These are phyloP conservation scores for Mesocricetus auratus DNA, from an alignment of 2,113 vertebrate species.

Conservation along the genomic window DNA sequence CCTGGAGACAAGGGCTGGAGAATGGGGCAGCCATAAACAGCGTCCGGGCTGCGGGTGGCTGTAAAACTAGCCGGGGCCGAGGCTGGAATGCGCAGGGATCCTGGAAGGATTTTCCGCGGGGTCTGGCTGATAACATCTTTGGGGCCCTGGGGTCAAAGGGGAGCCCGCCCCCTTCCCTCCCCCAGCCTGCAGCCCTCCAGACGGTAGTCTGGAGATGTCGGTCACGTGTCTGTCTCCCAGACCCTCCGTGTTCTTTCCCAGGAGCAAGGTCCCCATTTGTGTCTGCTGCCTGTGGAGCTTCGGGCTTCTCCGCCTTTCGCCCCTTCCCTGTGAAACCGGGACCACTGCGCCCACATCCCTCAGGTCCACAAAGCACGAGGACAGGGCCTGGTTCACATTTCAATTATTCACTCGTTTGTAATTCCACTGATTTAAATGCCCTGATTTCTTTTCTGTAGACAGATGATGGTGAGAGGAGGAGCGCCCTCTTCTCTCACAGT, in stretches of 20 bases:
- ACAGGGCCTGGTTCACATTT: neutral
- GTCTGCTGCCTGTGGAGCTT: neutral
- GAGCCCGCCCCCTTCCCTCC: constrained; percentile 65
- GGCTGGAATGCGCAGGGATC: constrained; percentile 78
- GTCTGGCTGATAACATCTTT: constrained; percentile 83
- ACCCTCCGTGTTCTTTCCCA: neutral
- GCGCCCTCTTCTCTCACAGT: neutral
- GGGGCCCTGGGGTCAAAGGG: constrained; percentile 80
- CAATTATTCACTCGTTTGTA: neutral
- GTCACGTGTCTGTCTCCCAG: neutral
- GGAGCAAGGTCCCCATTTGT: neutral
- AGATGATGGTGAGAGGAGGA: too few species aligned
- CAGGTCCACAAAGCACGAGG: neutral
- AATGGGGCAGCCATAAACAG: constrained; percentile 82
- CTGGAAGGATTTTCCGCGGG: constrained; percentile 78
- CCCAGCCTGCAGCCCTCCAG: constrained; percentile 21
- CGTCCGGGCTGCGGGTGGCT: constrained; percentile 71
- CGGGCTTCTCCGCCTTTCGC: neutral
- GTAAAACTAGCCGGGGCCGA: constrained; percentile 76
- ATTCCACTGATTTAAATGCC: neutral
- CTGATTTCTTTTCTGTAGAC: neutral
- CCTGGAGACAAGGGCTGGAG: constrained; percentile 79
- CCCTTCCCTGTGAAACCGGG: neutral
- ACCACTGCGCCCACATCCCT: neutral
- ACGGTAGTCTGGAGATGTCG: neutral